Base-by-base conservation (phyloP, 2,888 invertebrate genomes). In the Labia minor region DNA sequence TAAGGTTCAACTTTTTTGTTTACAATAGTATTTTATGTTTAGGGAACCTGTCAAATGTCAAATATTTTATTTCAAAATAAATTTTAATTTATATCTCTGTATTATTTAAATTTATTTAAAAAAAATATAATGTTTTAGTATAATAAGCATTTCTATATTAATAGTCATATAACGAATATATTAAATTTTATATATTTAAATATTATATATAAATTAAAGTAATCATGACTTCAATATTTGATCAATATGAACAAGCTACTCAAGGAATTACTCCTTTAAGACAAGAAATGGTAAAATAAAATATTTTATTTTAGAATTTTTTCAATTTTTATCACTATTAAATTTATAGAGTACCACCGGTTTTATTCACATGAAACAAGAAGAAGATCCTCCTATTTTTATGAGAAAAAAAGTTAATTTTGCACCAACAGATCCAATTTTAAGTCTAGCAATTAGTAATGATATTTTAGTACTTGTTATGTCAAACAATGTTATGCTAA, bases 341-440 rank as follows among this genome's bases (percentile, higher is more conserved):
- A n/a, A 64, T 64, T 72, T 74, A 37, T 67, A 79, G 78, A 80
- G 78, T 70, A 79, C 80, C 2, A 75, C 81, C 68, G 82, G 82
- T 18, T 83, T 81, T 71, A 82, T 84, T 61, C 81, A 83, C 72
- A 82, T 83, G 80, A 81, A 80, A 68, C 74, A 86, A 19, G 85
- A 86, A 73, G 87, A 89, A 72, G 91, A 91, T 71, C 82, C 85
- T 18, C 92, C 93, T 8, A 93, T 95, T 77, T 95, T 95, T 77
- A 87, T 85, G 33, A 94, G 90, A 76, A 86, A 89, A 71, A 88
- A 87, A 77, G 89, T 92, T 78, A 87, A 87, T 72, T 86, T 92
- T 71, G 85, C 86, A 68, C 90, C 95, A 1, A 84, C 88, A 0
- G 88, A 89, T 72, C 83, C 86, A 69, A 88, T 96, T 70, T 86